A percentile compares a stretch with the other conserved stretches of the same genome.
Evolutionary conservation across 2,797 vertebrate genomes (phyloP).

Genomic region (Galago senegalensis): DNA sequence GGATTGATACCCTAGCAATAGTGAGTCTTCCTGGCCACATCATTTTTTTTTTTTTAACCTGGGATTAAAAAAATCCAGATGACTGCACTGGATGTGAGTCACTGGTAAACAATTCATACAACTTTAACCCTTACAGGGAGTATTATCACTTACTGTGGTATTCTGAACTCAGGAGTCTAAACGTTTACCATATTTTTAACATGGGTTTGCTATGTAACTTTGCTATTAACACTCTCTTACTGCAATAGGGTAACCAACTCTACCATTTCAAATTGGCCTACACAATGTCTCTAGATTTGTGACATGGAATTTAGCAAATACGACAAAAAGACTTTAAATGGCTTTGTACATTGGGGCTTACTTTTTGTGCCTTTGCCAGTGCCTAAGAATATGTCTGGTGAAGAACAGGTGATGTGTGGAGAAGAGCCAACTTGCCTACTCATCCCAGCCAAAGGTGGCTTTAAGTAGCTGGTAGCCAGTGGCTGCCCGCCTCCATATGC

Average conservation of each 20-base stretch:
- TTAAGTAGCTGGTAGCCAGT: background rate
- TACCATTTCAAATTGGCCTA: background rate
- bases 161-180: background rate
- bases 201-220: background rate
- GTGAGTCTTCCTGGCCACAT: background rate
- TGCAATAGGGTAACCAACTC: background rate
- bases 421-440: background rate
- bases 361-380: background rate
- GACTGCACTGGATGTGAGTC: background rate
- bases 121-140: background rate
- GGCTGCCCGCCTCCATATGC: too few species aligned
- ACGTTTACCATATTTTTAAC: background rate
- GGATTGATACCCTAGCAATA: background rate
- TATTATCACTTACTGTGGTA: background rate
- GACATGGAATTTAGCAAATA: background rate
- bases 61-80: background rate
- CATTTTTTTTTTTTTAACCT: constrained; percentile 1
- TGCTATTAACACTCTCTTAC: background rate
- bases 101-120: background rate
- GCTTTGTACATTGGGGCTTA: background rate
- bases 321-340: background rate
- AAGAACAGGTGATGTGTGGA: background rate
- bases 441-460: background rate
- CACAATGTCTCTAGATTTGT: background rate
- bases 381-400: background rate